phyloP scores from a whole-genome alignment of 2,888 invertebrate species.

The Pyrrhia umbra region DNA sequence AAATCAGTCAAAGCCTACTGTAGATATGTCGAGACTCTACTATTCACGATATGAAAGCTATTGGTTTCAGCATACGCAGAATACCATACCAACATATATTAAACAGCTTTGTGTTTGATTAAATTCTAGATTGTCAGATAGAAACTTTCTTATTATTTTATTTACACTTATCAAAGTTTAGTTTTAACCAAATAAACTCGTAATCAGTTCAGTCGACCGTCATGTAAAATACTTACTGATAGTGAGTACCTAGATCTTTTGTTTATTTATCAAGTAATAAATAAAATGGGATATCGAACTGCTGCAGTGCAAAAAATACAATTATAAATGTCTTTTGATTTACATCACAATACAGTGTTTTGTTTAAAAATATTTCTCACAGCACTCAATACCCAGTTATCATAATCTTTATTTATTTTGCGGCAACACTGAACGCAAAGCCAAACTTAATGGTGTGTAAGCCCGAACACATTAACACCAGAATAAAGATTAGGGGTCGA shows the following conservation, averaged over 20 bases:
- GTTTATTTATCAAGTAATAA: not conserved
- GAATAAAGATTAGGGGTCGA: slow-evolving; percentile 80
- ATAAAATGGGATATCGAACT: not conserved
- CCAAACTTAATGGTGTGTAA: slow-evolving; percentile 86
- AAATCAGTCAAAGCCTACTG: slow-evolving; percentile 18
- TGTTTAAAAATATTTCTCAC: slow-evolving; percentile 80
- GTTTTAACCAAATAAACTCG: too few relatives aligned
- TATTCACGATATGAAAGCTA: slow-evolving; percentile 23
- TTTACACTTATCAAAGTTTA: not conserved
- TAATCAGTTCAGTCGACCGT: too few relatives aligned
- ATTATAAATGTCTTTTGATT: not conserved
- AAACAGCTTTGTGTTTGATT: not conserved
- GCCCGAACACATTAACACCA: slow-evolving; percentile 85
- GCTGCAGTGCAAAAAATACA: not conserved
- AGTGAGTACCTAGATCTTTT: too few relatives aligned
- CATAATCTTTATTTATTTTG: slow-evolving; percentile 89
- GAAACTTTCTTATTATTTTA: not conserved
- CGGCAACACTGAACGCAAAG: slow-evolving; percentile 76
- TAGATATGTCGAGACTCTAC: slow-evolving; percentile 5
- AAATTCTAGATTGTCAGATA: not conserved
- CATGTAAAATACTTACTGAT: too few relatives aligned
- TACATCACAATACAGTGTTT: slow-evolving; percentile 43
- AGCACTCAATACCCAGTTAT: slow-evolving; percentile 80
- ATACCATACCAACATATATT: not conserved
- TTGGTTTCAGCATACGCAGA: slow-evolving; percentile 18